These are phyloP conservation scores for Fukomys damarensis DNA, from an alignment of 2,113 vertebrate genomes.

Conservation along the genomic window DNA sequence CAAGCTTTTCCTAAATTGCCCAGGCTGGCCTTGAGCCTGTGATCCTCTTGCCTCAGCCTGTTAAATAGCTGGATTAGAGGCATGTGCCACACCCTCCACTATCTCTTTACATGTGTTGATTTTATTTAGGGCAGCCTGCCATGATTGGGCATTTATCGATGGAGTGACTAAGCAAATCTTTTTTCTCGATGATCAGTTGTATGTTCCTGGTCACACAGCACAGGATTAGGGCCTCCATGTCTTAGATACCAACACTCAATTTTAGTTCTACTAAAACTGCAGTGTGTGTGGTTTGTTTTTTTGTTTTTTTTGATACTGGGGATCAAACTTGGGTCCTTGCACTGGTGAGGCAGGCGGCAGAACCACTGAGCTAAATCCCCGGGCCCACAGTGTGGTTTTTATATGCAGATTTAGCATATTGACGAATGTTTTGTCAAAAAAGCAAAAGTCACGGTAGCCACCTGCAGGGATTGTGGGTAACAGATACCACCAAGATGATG, in stretches of 20 bases:
- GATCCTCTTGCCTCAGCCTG: neutral
- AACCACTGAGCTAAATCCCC: too few species aligned
- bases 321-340: too few species aligned
- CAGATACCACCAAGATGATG: neutral
- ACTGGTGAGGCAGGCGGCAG: too few species aligned
- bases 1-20: neutral
- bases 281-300: too few species aligned
- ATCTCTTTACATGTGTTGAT: neutral
- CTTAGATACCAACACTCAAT: neutral
- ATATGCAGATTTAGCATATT: constrained; percentile 43
- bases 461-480: constrained; percentile 33
- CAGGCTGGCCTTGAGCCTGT: neutral
- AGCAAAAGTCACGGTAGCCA: constrained; percentile 43
- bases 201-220: neutral
- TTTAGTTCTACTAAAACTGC: neutral
- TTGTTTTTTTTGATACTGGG: too few species aligned
- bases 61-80: neutral
- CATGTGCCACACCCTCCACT: neutral
- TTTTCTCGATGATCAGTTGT: neutral
- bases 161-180: neutral
- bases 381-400: constrained; percentile 25
- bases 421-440: constrained; percentile 50
- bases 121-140: neutral
- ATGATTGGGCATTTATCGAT: neutral
- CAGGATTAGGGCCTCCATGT: neutral